phyloP scores from a whole-genome alignment of 2,113 vertebrate species.

The Campylomormyrus numenius region DNA sequence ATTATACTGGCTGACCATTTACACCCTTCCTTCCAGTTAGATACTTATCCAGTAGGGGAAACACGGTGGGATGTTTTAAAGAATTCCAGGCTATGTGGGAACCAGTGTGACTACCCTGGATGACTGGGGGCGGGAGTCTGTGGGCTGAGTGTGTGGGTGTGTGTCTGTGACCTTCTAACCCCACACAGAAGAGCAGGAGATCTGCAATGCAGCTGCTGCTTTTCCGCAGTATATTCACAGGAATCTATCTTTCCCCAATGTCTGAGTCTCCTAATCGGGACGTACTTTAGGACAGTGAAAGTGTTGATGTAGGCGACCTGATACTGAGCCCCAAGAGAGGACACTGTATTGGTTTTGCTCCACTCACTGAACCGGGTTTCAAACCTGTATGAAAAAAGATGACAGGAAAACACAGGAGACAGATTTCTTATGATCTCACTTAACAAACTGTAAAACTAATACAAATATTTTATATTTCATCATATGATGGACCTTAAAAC shows the following conservation, averaged over 20 bases:
- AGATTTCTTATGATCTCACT: not conserved
- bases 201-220: not conserved
- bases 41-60: not conserved
- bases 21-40: not conserved
- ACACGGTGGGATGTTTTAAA: not conserved
- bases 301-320: slow-evolving; percentile 61
- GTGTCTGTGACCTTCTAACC: not conserved
- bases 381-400: not conserved
- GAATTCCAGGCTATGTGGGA: not conserved
- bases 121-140: not conserved
- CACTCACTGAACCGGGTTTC: not conserved
- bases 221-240: not conserved
- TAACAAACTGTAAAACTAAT: not conserved
- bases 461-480: not conserved
- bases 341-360: no score
- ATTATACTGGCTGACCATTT: not conserved
- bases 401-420: not conserved
- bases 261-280: not conserved
- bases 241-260: not conserved
- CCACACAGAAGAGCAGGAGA: not conserved
- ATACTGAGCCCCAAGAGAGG: slow-evolving; percentile 44
- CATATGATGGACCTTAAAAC: not conserved
- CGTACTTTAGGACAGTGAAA: slow-evolving; percentile 58
- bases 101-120: not conserved
- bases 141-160: not conserved